Evolutionary conservation across 2,797 vertebrate species (phyloP).

Genomic region (Phataginus tetradactyla): DNA sequence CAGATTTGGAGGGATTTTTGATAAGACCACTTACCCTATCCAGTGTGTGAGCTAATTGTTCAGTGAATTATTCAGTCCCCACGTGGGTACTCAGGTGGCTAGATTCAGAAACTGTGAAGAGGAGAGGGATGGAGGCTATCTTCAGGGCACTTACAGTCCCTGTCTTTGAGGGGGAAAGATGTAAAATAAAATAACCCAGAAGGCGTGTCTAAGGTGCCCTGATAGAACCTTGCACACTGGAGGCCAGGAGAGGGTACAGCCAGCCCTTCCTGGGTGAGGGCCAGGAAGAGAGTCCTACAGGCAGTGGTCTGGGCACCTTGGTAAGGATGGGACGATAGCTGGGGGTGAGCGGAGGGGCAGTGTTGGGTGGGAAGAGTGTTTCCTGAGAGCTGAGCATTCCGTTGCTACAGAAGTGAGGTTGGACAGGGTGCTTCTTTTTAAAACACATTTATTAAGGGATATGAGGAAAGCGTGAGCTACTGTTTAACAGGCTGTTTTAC

Average conservation of each 20-base stretch:
- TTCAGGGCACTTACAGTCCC: background rate
- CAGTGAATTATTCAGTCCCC: background rate
- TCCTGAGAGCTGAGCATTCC: background rate
- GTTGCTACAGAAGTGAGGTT: background rate
- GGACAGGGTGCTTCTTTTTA: background rate
- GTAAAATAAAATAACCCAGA: background rate
- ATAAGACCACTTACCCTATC: background rate
- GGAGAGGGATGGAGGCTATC: background rate
- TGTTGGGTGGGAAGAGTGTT: background rate
- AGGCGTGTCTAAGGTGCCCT: background rate
- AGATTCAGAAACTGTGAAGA: background rate
- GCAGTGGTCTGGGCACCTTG: background rate
- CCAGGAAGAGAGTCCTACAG: background rate
- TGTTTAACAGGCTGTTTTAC: background rate
- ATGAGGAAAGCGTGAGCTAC: background rate
- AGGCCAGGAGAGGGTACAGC: fast-evolving
- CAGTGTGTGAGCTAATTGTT: background rate
- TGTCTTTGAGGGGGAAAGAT: fast-evolving
- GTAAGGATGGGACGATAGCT: background rate
- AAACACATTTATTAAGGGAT: background rate
- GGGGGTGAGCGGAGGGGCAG: too few relatives aligned
- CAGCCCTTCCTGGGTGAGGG: background rate
- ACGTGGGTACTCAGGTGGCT: background rate
- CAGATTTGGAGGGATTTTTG: background rate
- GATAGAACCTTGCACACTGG: background rate